Evolutionary conservation across 2,888 invertebrate genomes (phyloP).

Genomic region (Lepidochitona cinerea): DNA sequence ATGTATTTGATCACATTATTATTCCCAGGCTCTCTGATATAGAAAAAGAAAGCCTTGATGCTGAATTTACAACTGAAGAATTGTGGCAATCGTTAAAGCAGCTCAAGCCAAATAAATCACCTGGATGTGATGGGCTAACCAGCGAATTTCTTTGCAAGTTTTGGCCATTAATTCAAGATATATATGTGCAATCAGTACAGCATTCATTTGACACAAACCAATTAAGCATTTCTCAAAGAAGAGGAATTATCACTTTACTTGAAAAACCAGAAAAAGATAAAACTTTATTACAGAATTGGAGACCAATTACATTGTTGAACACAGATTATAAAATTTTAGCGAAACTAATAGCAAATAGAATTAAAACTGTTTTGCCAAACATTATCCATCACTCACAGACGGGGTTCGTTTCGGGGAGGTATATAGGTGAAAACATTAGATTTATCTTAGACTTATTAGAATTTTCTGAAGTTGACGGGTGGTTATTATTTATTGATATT

Average conservation of each 20-base stretch:
- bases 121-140: not conserved
- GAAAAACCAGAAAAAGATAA: not conserved
- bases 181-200: not conserved
- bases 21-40: no score
- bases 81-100: not conserved
- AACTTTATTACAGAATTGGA: not conserved
- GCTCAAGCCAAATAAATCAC: not conserved
- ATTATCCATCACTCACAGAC: not conserved
- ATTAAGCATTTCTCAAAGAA: not conserved
- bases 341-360: not conserved
- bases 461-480: not conserved
- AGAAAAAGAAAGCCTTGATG: not conserved
- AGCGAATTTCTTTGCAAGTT: no score
- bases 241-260: not conserved
- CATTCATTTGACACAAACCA: not conserved
- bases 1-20: no score
- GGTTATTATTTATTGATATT: not conserved
- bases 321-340: not conserved
- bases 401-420: conserved; percentile 45
- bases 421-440: not conserved
- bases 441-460: not conserved
- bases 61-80: not conserved
- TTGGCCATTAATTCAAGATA: no score
- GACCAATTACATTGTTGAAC: no score
- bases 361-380: not conserved